A percentile compares a stretch with the other conserved stretches of the same genome.
Conservation (phyloP, 2,113 vertebrate species). For the Donacobius atricapilla region DNA sequence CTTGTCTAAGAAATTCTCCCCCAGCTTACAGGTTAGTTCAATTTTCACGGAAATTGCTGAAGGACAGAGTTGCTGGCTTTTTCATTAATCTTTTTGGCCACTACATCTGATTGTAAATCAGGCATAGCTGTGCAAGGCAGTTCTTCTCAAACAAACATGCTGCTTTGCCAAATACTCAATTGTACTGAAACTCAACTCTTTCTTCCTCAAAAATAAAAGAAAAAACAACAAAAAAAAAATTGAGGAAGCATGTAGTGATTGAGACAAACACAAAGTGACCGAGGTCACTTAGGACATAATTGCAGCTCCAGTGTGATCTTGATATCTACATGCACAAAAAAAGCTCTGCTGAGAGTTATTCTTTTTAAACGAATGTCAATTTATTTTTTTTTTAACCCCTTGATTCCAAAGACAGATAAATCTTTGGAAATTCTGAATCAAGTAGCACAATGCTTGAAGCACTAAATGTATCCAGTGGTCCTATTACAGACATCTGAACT, state of each 20-base stretch:
- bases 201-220: neutral
- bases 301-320: neutral
- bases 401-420: neutral
- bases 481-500: neutral
- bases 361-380: neutral
- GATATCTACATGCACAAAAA: neutral
- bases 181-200: neutral
- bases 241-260: neutral
- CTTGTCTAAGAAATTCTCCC: neutral
- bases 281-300: neutral
- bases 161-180: neutral
- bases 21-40: neutral
- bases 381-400: neutral
- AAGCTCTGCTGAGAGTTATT: neutral
- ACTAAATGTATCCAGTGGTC: neutral
- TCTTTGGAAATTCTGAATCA: neutral
- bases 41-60: neutral
- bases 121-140: neutral
- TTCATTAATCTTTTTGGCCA: neutral
- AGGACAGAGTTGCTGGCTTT: neutral
- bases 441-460: neutral
- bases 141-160: neutral
- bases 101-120: neutral
- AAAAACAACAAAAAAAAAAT: neutral
- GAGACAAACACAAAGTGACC: neutral